Evolutionary conservation across 1,140 invertebrate genomes (phyloP).

Genomic region (Paraescarpia echinospica): DNA sequence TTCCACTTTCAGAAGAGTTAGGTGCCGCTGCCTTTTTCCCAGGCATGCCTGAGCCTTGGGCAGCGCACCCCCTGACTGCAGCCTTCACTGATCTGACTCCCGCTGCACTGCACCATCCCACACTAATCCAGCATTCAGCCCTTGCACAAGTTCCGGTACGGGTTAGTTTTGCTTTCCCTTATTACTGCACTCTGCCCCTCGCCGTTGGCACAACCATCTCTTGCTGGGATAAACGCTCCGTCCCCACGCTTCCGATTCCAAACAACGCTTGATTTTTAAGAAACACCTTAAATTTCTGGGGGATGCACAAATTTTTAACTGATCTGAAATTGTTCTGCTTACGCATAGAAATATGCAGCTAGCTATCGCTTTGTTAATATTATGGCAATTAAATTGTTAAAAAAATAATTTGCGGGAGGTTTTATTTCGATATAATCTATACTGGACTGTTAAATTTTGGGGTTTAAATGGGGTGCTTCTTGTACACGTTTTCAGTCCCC

Average conservation of each 20-base stretch:
- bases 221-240: neutral
- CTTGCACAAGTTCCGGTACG: conserved; percentile 86
- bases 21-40: conserved; percentile 88
- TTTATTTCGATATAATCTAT: neutral
- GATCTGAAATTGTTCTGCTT: neutral
- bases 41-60: conserved; percentile 86
- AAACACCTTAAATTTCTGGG: too few relatives aligned
- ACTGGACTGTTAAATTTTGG: neutral
- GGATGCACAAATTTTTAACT: neutral
- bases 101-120: conserved; percentile 77
- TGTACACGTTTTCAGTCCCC: neutral
- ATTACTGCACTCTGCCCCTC: conserved; percentile 69
- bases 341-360: neutral
- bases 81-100: conserved; percentile 77
- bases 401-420: neutral
- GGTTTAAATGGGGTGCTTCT: neutral
- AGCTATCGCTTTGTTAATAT: neutral
- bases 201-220: conserved; percentile 59
- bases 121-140: conserved; percentile 88
- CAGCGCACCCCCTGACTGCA: conserved; percentile 70
- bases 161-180: conserved; percentile 65
- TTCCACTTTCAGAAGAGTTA: conserved; percentile 65
- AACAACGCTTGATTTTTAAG: neutral
- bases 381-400: neutral
- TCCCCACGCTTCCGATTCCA: neutral